A percentile compares a stretch with the other conserved stretches of the same genome.
phyloP scores from a whole-genome alignment of 2,113 vertebrate genomes.

The Mohoua ochrocephala region DNA sequence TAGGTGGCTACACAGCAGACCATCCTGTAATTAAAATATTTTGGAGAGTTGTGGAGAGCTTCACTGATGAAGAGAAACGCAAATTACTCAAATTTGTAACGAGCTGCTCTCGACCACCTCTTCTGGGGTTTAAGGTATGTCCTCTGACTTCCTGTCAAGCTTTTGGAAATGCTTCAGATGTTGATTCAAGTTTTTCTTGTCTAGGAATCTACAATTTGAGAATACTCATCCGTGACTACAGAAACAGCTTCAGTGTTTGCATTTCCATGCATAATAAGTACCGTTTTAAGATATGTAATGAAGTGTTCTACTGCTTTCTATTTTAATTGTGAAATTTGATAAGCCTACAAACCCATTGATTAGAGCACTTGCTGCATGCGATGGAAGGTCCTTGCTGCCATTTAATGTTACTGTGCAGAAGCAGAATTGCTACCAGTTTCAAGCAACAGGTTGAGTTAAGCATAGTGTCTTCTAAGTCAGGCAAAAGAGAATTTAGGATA shows the following conservation, averaged over 20 bases:
- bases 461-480: background rate
- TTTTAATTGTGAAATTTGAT: background rate
- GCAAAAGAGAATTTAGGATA: background rate
- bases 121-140: constrained; percentile 94
- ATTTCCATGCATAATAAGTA: background rate
- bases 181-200: background rate
- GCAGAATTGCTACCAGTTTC: background rate
- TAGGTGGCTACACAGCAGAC: constrained; percentile 93
- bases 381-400: background rate
- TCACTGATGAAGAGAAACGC: constrained; percentile 95
- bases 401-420: background rate
- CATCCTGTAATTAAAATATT: constrained; percentile 95
- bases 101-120: constrained; percentile 94
- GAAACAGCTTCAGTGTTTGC: background rate
- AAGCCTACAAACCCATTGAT: background rate
- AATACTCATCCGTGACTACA: background rate
- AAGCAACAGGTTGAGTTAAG: background rate
- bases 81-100: constrained; percentile 96
- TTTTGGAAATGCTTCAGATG: background rate
- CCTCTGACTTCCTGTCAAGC: background rate
- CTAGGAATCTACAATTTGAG: background rate
- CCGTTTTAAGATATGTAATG: background rate
- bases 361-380: background rate
- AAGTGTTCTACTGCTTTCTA: background rate
- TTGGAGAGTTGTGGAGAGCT: constrained; percentile 96